These are phyloP conservation scores for Anoplophora glabripennis DNA, from an alignment of 1,140 invertebrate genomes.

Conservation along the genomic window DNA sequence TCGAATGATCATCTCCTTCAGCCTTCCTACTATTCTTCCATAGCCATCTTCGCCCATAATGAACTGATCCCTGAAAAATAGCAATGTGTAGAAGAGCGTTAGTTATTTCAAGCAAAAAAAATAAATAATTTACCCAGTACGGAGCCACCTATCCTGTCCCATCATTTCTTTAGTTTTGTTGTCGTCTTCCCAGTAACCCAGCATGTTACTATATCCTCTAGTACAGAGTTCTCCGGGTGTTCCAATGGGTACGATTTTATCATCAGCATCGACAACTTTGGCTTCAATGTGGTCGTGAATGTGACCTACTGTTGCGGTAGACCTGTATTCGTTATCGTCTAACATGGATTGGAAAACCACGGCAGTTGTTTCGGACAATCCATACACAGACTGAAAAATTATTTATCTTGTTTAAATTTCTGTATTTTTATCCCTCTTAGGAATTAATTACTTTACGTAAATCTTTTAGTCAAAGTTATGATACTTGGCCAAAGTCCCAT, in stretches of 20 bases:
- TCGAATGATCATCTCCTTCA: conserved; percentile 88
- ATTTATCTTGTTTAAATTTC: too few relatives aligned
- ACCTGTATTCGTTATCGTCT: conserved; percentile 63
- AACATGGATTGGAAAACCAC: conserved; percentile 65
- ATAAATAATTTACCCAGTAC: conserved; percentile 76
- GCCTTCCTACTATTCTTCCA: conserved; percentile 73
- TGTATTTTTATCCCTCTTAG: too few relatives aligned
- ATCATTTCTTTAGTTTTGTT: conserved; percentile 76
- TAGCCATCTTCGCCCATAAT: conserved; percentile 74
- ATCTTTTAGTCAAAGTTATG: too few relatives aligned
- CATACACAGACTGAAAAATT: conserved; percentile 77
- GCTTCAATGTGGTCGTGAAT: conserved; percentile 78
- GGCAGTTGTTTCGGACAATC: conserved; percentile 84
- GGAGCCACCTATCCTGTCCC: conserved; percentile 75
- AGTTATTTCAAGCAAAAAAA: too few relatives aligned
- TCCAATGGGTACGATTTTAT: conserved; percentile 70
- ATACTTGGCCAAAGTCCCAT: too few relatives aligned
- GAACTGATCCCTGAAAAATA: conserved; percentile 72
- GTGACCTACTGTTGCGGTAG: conserved; percentile 74
- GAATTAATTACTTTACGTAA: too few relatives aligned
- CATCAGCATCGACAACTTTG: conserved; percentile 68
- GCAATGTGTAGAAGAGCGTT: too few relatives aligned
- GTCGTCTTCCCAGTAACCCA: conserved; percentile 83
- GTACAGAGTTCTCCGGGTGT: conserved; percentile 78
- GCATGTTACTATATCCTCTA: conserved; percentile 79